These are phyloP conservation scores for Alligator sinensis DNA, from an alignment of 2,113 vertebrate genomes.

Conservation along the genomic window DNA sequence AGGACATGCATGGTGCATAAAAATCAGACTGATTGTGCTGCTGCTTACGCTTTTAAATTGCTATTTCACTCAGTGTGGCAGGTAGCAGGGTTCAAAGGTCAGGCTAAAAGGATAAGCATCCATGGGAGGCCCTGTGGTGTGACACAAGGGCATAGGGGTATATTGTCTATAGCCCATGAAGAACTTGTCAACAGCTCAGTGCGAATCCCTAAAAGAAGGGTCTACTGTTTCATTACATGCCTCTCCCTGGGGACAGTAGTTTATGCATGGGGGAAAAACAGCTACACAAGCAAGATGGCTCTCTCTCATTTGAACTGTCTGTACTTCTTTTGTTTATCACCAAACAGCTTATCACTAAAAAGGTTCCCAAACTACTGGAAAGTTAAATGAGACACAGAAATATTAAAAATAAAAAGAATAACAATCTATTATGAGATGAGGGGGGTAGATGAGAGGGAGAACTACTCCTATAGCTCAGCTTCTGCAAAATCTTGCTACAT, in stretches of 20 bases:
- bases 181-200: constrained; percentile 76
- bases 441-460: neutral
- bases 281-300: constrained; percentile 57
- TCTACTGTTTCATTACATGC: constrained; percentile 67
- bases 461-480: neutral
- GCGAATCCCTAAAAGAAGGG: constrained; percentile 52
- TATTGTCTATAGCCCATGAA: constrained; percentile 67
- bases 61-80: constrained; percentile 51
- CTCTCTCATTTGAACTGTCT: constrained; percentile 27
- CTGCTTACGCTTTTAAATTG: constrained; percentile 51
- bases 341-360: neutral
- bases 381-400: neutral
- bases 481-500: neutral
- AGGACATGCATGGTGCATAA: neutral
- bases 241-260: constrained; percentile 45
- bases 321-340: constrained; percentile 15
- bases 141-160: constrained; percentile 69
- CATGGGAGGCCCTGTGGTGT: constrained; percentile 68
- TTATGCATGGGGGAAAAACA: constrained; percentile 44
- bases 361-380: neutral
- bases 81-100: constrained; percentile 67
- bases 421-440: neutral
- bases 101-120: constrained; percentile 66
- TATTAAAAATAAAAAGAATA: neutral
- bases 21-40: constrained; percentile 33